Evolutionary conservation across 2,797 vertebrate genomes (phyloP), one percentile per base, ranked within the genome.

Genomic region (Cossypha dichroa): DNA sequence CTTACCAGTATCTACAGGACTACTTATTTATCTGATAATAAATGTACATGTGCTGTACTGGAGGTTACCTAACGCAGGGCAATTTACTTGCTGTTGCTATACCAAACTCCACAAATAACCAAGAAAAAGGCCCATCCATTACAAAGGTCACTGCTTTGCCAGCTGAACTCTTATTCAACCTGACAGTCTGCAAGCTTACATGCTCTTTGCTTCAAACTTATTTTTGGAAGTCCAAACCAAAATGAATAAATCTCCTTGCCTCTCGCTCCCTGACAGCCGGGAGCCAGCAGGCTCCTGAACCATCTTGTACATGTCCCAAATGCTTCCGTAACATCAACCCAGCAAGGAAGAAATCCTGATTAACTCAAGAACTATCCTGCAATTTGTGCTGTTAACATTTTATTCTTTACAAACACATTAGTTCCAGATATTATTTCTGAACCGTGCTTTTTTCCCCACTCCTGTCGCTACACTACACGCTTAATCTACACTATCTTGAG

Each of bases 1-100:
- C 55, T 49, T 52, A 31, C 26, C 9, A 18, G 18, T 11, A 10
- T 29, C 62, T 17, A 6, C 3, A 54, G 1, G 0, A 41, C 38
- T 23, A 5, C 8, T 90, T 34, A 40, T 26, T 54, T n/a, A 41
- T 12, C 55, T 23, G 33, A 10, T 49, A 62, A 75, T 8, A 70
- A 69, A 51, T 0, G 9, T 6, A 33, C 5, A 13, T 1, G 2
- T 4, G 20, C 43, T 33, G n/a, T 10, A n/a, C 1, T 3, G 9
- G 31, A 79, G 40, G 16, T 23, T 13, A 62, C 26, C 26, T 51
- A 40, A 16, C 0, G 1, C 51, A 62, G 15, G 0, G 0, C n/a
- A 48, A 68, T 9, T 79, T 48, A 29, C 25, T 56, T 66, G 49
- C 58, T 58, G 29, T 15, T n/a, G 29, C 74, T 60, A 13, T 4